phyloP scores from a whole-genome alignment of 1,140 invertebrate genomes.

The Sesamia nonagrioides region DNA sequence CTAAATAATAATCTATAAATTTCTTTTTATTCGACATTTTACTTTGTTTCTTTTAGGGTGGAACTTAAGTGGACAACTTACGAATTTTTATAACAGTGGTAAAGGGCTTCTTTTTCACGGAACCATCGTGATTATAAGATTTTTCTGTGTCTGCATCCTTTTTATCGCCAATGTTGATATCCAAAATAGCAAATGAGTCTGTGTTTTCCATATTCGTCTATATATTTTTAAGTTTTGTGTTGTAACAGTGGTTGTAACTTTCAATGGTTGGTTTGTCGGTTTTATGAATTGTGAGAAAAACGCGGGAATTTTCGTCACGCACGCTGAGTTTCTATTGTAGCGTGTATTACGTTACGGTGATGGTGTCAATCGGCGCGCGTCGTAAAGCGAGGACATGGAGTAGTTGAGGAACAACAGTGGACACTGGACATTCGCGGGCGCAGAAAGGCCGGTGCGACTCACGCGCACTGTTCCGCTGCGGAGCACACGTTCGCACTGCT shows the following conservation, averaged over 20 bases:
- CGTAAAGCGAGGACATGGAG: conserved; percentile 7
- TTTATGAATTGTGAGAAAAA: conserved; percentile 18
- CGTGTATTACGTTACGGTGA: conserved; percentile 16
- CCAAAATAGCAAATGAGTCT: conserved; percentile 76
- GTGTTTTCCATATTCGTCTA: conserved; percentile 70
- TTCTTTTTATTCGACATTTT: no score
- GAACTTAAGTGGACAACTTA: conserved; percentile 64
- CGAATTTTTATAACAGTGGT: conserved; percentile 79
- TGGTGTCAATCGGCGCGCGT: not conserved
- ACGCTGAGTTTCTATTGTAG: conserved; percentile 14
- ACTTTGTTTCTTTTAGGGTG: not conserved
- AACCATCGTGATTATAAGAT: conserved; percentile 59
- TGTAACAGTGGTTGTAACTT: not conserved
- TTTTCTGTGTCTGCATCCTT: conserved; percentile 58
- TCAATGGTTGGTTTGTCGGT: not conserved
- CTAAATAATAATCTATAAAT: no score
- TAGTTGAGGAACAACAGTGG: not conserved
- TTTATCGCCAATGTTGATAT: conserved; percentile 76
- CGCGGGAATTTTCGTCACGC: conserved; percentile 33
- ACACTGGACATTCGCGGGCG: conserved; percentile 47
- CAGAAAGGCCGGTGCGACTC: conserved; percentile 37
- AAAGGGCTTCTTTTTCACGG: conserved; percentile 63
- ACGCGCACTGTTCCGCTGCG: conserved; percentile 29
- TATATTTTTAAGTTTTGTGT: not conserved
- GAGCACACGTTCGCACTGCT: conserved; percentile 67